A percentile compares a stretch with the other conserved stretches of the same genome.
Conservation (phyloP, 2,113 vertebrate genomes). For the Macaca mulatta region DNA sequence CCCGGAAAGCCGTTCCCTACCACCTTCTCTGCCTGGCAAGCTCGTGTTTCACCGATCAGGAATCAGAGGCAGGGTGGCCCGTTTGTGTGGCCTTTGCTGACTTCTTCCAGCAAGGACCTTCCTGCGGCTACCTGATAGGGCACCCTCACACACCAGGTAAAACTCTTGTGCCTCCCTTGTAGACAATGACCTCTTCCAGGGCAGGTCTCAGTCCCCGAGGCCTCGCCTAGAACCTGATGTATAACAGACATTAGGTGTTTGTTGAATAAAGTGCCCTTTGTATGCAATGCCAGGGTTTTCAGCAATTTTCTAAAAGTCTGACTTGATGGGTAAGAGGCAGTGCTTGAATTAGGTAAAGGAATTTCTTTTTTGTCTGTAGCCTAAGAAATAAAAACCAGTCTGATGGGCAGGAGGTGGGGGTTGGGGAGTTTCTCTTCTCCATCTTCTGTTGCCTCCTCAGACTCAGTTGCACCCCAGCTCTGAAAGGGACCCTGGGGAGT, state of each 20-base stretch:
- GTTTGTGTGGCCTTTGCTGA: background rate
- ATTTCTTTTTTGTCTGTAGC: background rate
- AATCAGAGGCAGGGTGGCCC: background rate
- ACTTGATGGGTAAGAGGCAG: background rate
- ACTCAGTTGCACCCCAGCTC: background rate
- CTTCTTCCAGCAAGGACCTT: background rate
- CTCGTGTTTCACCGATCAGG: background rate
- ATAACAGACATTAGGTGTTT: background rate
- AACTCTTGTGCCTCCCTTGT: background rate
- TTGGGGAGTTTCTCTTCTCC: background rate
- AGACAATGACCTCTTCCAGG: background rate
- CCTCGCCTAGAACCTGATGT: no score
- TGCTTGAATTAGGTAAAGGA: background rate
- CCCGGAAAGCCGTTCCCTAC: background rate
- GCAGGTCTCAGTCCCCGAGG: background rate
- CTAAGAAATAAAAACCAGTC: background rate
- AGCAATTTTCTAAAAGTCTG: background rate
- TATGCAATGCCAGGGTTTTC: background rate
- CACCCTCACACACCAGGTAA: background rate
- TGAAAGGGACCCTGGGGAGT: background rate
- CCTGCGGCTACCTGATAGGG: background rate
- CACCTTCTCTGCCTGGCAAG: background rate
- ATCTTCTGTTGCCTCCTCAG: background rate
- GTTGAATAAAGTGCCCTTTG: background rate
- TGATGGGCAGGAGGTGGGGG: background rate